Evolutionary conservation across 1,140 invertebrate genomes (phyloP).

Genomic region (Anagrus nilaparvatae): DNA sequence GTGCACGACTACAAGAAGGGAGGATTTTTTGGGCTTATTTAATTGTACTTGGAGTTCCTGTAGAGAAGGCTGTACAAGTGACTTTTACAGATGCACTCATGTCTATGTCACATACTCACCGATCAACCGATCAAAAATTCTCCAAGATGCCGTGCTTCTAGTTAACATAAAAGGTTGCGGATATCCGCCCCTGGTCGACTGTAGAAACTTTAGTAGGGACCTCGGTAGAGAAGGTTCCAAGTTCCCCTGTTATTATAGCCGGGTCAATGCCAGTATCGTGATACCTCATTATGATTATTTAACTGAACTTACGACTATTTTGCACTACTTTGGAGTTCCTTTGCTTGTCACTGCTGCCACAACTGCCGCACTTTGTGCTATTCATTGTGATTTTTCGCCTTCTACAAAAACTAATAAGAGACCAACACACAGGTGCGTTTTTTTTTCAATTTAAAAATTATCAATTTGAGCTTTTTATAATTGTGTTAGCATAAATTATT

Average conservation of each 20-base stretch:
- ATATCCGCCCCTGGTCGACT: constrained; percentile 78
- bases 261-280: constrained; percentile 68
- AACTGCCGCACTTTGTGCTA: constrained; percentile 69
- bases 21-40: constrained; percentile 64
- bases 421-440: no score
- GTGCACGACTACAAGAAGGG: constrained; percentile 65
- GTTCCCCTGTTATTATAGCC: constrained; percentile 77
- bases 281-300: constrained; percentile 69
- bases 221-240: constrained; percentile 65
- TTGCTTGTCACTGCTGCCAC: constrained; percentile 72
- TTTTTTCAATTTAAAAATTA: no score
- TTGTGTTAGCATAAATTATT: no score
- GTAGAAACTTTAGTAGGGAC: constrained; percentile 67
- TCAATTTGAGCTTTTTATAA: no score
- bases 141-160: constrained; percentile 56
- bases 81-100: constrained; percentile 75
- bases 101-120: constrained; percentile 70
- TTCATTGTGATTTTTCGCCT: constrained; percentile 74
- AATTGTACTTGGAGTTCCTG: constrained; percentile 83
- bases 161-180: constrained; percentile 80
- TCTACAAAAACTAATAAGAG: no score
- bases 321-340: constrained; percentile 70
- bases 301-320: constrained; percentile 66
- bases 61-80: constrained; percentile 77
- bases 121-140: constrained; percentile 23